Conservation (phyloP, 2,888 invertebrate genomes). For the Eupithecia subumbrata region DNA sequence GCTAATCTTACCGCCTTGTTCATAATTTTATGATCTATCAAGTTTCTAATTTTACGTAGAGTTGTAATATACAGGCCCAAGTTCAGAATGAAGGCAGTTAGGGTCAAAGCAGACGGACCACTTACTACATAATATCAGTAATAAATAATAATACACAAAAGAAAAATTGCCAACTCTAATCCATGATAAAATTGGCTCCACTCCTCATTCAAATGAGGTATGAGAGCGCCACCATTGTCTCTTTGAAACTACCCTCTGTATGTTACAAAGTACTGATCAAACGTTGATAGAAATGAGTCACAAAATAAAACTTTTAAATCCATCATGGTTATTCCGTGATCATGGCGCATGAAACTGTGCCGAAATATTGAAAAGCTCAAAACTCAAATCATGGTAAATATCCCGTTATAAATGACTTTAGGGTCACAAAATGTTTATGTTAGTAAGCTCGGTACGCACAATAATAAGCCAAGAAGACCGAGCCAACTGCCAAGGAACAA, state of each 20-base stretch:
- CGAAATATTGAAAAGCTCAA: too few relatives aligned
- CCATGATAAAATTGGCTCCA: neutral
- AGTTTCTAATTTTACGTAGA: conserved; percentile 22
- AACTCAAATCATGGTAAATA: too few relatives aligned
- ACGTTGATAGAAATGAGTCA: neutral
- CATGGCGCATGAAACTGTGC: too few relatives aligned
- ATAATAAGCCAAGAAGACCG: neutral
- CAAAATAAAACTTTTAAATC: too few relatives aligned
- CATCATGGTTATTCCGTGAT: too few relatives aligned
- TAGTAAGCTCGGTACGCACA: neutral
- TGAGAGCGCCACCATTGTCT: neutral
- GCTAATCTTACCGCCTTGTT: conserved; percentile 8
- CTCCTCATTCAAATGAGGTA: neutral
- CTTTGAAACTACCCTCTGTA: neutral
- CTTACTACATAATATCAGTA: neutral
- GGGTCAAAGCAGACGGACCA: conserved; percentile 36
- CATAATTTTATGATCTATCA: conserved; percentile 28
- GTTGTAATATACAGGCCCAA: conserved; percentile 58
- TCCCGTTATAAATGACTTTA: too few relatives aligned
- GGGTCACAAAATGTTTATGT: neutral
- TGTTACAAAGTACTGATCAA: neutral
- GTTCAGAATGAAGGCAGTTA: conserved; percentile 70
- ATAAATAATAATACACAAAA: neutral
- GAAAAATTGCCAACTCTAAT: neutral
- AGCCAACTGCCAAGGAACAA: neutral